Percentiles rank a stretch among this genome's conserved stretches.
phyloP scores from a whole-genome alignment of 2,888 invertebrate species.

The Drosophila mercatorum region DNA sequence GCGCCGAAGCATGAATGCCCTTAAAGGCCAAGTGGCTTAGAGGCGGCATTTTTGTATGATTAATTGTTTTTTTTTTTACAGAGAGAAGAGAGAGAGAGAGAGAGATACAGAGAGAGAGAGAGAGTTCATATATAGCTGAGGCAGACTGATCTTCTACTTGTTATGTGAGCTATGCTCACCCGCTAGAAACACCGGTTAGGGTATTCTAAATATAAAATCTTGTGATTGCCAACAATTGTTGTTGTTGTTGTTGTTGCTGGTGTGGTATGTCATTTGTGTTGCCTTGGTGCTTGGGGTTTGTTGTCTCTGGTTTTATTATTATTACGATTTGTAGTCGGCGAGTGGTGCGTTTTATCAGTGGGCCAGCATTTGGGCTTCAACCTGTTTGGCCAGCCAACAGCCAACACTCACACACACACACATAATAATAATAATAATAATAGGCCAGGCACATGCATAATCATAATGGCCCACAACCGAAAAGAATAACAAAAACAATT shows the following conservation, averaged over 20 bases:
- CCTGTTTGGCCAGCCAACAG: constrained; percentile 20
- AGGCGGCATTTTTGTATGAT: neutral
- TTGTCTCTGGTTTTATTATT: constrained; percentile 30
- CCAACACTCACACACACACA: constrained; percentile 5
- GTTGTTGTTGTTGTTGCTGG: neutral
- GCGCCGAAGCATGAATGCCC: constrained; percentile 6
- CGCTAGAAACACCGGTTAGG: neutral
- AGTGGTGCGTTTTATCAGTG: constrained; percentile 24
- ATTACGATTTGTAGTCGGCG: constrained; percentile 17
- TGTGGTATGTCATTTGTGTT: constrained; percentile 15
- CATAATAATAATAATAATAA: constrained; percentile 6
- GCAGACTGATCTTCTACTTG: neutral
- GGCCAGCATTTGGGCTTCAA: constrained; percentile 14
- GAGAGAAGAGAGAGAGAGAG: neutral
- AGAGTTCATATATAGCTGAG: neutral
- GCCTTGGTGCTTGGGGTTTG: constrained; percentile 11
- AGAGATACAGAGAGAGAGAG: neutral
- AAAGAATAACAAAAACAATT: constrained; percentile 31
- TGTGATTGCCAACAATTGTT: constrained; percentile 5
- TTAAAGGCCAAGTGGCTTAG: neutral
- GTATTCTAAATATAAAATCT: neutral
- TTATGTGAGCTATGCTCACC: neutral
- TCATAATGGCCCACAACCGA: constrained; percentile 29
- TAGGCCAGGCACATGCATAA: constrained; percentile 34
- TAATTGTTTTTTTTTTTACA: neutral